Evolutionary conservation across 2,888 invertebrate genomes (phyloP).

Genomic region (Liopterus haemorrhoidalis): DNA sequence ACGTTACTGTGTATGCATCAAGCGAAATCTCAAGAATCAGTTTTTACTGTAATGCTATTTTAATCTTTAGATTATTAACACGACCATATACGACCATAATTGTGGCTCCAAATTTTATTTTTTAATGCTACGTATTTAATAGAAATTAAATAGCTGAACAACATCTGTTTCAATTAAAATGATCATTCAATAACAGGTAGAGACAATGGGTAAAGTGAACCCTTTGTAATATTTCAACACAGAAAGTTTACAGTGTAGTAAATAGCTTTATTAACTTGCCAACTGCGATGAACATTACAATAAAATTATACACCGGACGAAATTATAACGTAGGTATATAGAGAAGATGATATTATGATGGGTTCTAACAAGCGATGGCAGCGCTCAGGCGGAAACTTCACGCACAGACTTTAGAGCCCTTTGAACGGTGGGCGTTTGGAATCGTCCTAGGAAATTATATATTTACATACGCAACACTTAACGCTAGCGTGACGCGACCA

Average conservation of each 20-base stretch:
- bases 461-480: not conserved
- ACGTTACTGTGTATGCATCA: no score
- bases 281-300: conserved; percentile 42
- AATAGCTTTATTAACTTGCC: conserved; percentile 42
- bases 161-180: no score
- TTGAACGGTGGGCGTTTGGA: conserved; percentile 19
- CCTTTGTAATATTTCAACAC: no score
- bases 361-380: conserved; percentile 7
- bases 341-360: not conserved
- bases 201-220: no score
- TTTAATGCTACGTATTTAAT: no score
- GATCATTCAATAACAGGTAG: no score
- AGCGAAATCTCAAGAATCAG: no score
- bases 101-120: no score
- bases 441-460: conserved; percentile 14
- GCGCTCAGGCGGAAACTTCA: conserved; percentile 12
- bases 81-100: no score
- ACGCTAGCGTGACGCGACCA: not conserved
- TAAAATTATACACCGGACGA: conserved; percentile 39
- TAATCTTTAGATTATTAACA: no score
- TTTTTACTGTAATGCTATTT: no score
- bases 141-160: no score
- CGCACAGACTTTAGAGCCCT: conserved; percentile 21
- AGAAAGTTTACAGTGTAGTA: conserved; percentile 23
- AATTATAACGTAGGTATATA: conserved; percentile 35